phyloP scores from a whole-genome alignment of 2,113 vertebrate species.

The Daubentonia madagascariensis region DNA sequence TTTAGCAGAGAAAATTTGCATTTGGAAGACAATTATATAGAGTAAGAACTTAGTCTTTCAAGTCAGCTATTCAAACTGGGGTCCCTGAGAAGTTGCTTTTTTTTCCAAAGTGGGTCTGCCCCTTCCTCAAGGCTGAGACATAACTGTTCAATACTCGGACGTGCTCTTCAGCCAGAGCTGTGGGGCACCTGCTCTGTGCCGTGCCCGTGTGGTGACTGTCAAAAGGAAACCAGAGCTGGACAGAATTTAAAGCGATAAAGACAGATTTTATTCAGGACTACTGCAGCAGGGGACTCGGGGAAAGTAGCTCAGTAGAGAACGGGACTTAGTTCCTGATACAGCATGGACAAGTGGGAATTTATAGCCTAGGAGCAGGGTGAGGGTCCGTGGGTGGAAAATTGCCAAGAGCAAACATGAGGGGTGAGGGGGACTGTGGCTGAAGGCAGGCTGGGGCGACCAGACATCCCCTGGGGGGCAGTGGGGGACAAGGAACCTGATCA shows the following conservation, averaged over 20 bases:
- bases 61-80: background rate
- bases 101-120: background rate
- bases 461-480: background rate
- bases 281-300: background rate
- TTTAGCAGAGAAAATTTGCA: background rate
- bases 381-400: background rate
- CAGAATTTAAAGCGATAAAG: background rate
- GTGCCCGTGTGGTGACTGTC: background rate
- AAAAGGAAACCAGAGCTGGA: background rate
- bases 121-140: background rate
- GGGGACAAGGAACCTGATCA: background rate
- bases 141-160: accelerated
- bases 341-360: background rate
- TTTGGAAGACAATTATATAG: background rate
- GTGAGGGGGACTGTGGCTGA: background rate
- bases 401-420: background rate
- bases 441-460: background rate
- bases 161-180: accelerated
- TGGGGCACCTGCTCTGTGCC: background rate
- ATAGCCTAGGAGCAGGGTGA: background rate
- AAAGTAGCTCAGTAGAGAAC: background rate
- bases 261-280: background rate
- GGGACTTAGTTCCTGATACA: background rate
- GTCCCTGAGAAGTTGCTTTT: background rate
- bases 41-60: background rate